phyloP scores from a whole-genome alignment of 1,140 invertebrate species.

The Archivesica marissinica region DNA sequence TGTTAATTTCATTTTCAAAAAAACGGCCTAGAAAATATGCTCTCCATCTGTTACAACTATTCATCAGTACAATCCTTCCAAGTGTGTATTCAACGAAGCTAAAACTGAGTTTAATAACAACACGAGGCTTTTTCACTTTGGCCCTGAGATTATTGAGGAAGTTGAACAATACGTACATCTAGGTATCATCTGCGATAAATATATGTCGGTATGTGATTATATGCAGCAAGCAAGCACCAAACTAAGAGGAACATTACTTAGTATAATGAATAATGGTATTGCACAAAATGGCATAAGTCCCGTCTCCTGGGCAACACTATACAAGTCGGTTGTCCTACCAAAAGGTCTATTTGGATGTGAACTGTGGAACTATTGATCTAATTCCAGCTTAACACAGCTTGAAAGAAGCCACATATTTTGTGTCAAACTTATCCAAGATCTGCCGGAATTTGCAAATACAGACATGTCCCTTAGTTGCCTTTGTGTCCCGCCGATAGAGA shows the following conservation, averaged over 20 bases:
- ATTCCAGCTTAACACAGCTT: neutral
- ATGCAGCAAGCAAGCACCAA: neutral
- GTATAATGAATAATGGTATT: neutral
- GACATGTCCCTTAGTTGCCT: too few relatives aligned
- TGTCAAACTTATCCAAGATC: neutral
- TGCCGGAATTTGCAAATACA: neutral
- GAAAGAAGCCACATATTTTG: constrained; percentile 5
- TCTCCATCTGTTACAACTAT: constrained; percentile 25
- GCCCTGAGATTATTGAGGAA: neutral
- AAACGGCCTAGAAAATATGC: neutral
- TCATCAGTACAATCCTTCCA: constrained; percentile 6
- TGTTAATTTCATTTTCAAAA: constrained; percentile 30
- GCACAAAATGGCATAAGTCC: constrained; percentile 10
- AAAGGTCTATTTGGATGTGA: constrained; percentile 26
- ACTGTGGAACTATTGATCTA: neutral
- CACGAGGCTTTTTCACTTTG: neutral
- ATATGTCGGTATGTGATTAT: neutral
- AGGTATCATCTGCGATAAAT: neutral
- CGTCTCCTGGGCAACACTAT: neutral
- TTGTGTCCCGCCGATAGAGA: too few relatives aligned
- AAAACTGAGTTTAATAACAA: neutral
- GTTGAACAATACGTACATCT: constrained; percentile 18
- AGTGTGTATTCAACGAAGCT: constrained; percentile 8
- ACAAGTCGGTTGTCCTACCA: neutral
- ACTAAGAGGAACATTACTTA: constrained; percentile 5